Conservation (phyloP, 1,140 invertebrate genomes). For the Reticulitermes speratus region DNA sequence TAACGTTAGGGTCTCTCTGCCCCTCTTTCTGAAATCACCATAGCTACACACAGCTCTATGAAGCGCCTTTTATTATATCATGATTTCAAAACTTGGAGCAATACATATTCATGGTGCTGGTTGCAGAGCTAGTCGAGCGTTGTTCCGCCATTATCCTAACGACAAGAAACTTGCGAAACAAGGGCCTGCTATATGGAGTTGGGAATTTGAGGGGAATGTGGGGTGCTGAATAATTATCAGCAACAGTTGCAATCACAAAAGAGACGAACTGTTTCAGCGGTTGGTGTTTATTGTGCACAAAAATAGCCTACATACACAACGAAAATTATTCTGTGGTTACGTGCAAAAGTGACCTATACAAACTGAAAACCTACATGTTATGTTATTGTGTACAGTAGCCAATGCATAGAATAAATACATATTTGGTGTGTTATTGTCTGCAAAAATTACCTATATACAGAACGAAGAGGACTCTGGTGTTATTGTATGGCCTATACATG, state of each 20-base stretch:
- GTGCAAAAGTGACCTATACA: too few species aligned
- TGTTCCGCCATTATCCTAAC: neutral
- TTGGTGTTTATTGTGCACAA: neutral
- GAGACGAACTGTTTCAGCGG: neutral
- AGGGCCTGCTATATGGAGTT: neutral
- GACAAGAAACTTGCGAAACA: constrained; percentile 10
- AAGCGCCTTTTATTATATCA: neutral
- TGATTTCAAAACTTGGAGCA: neutral
- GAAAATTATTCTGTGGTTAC: too few species aligned
- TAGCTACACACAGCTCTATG: neutral
- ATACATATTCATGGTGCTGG: constrained; percentile 4
- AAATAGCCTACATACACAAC: too few species aligned
- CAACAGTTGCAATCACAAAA: neutral
- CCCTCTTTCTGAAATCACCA: neutral
- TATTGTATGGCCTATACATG: too few species aligned
- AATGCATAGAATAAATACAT: too few species aligned
- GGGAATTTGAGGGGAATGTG: neutral
- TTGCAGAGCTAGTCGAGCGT: neutral
- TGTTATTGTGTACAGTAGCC: too few species aligned
- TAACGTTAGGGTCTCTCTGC: neutral
- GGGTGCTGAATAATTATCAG: neutral
- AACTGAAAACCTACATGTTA: too few species aligned
- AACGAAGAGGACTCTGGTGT: too few species aligned
- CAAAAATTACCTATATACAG: too few species aligned
- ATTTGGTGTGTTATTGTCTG: too few species aligned